Percentiles rank a stretch among this genome's conserved stretches.
phyloP scores from a whole-genome alignment of 2,888 invertebrate genomes.

The Malacosoma neustria region DNA sequence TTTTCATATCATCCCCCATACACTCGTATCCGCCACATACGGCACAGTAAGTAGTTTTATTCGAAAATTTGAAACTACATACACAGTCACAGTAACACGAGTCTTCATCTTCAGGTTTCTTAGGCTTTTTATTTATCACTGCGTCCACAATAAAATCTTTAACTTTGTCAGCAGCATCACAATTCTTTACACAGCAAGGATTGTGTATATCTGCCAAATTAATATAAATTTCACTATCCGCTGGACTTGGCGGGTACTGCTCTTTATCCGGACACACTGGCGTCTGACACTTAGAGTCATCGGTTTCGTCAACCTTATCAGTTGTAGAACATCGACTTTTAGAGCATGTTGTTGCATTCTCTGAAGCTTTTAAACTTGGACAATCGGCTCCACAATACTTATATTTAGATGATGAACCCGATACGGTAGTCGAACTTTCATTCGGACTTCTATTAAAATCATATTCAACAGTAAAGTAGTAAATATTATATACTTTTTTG shows the following conservation, averaged over 20 bases:
- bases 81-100: constrained; percentile 59
- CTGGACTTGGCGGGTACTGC: constrained; percentile 40
- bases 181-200: constrained; percentile 50
- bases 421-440: constrained; percentile 16
- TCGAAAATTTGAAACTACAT: constrained; percentile 50
- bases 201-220: constrained; percentile 44
- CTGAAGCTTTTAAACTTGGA: constrained; percentile 31
- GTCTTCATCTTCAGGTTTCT: constrained; percentile 22
- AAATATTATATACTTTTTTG: constrained; percentile 41
- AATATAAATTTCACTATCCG: constrained; percentile 49
- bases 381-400: constrained; percentile 41
- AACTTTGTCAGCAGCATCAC: constrained; percentile 48
- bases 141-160: constrained; percentile 52
- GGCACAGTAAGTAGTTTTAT: constrained; percentile 55
- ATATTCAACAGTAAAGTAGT: constrained; percentile 56
- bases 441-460: constrained; percentile 27
- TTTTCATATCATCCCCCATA: constrained; percentile 46
- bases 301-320: constrained; percentile 9
- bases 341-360: constrained; percentile 32
- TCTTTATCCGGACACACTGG: constrained; percentile 27
- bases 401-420: constrained; percentile 21
- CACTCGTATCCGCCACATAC: constrained; percentile 63
- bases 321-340: constrained; percentile 33
- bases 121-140: constrained; percentile 24
- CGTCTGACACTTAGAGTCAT: constrained; percentile 21